Evolutionary conservation across 2,888 invertebrate species (phyloP), one percentile per base, ranked within the genome.

Genomic region (Nycteola revayana): DNA sequence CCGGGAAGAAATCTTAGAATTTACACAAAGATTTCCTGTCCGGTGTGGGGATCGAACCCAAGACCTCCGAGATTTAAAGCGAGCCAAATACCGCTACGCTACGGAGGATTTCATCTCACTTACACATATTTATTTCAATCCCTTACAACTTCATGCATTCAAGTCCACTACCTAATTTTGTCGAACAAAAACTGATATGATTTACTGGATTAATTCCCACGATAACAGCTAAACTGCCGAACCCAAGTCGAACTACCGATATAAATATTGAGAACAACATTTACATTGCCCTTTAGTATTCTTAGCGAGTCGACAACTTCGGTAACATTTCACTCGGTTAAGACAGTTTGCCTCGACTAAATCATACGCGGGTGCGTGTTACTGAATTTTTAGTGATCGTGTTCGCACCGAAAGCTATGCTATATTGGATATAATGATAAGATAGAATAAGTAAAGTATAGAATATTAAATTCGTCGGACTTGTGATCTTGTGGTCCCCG

Each of bases 241-340:
- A 49, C 51, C 51, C 48, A 40, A 52, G 65, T 61, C 53, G 56
- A 52, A 74, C 55, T 72, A 38, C 37, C 42, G 54, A 51, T 61
- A 62, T 64, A 71, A 76, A 78, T 76, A 79, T 75, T 63, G 65
- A 64, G 65, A 75, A 72, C 66, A 75, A 70, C 71, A 75, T 78
- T 75, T 71, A 71, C 69, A 68, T 70, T 56, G 49, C 53, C 55
- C 47, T 65, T 79, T 76, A 69, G 71, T 75, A 79, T 78, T 75
- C 79, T 49, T 30, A 34, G 42, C 33, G 61, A 62, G 71, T 60
- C 56, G 57, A 57, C 60, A 76, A 79, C 66, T 78, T 71, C 44
- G 58, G 66, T 60, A 66, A 79, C 79, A 79, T 76, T 75, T 79
- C 71, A 76, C 66, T 49, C 60, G 60, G 66, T 72, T 21, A 66